Evolutionary conservation across 1,140 invertebrate genomes (phyloP).

Genomic region (Drosophila leontia): DNA sequence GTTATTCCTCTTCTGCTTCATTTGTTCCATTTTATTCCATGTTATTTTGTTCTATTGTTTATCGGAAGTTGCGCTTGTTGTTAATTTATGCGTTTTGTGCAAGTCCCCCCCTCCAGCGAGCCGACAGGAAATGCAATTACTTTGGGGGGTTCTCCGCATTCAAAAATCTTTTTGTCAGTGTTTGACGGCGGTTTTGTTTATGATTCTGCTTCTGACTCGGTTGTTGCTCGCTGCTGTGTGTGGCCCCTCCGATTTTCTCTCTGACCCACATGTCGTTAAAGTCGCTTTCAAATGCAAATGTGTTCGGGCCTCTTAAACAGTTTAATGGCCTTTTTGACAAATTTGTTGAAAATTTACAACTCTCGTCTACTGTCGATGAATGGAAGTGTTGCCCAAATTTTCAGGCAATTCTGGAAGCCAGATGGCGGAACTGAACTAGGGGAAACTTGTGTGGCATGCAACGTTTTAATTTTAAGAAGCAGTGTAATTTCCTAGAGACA

Average conservation of each 20-base stretch:
- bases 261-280: slow-evolving; percentile 51
- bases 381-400: slow-evolving; percentile 36
- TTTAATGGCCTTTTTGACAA: slow-evolving; percentile 57
- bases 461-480: slow-evolving; percentile 14
- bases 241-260: slow-evolving; percentile 29
- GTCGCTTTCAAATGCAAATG: slow-evolving; percentile 39
- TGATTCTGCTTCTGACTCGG: slow-evolving; percentile 31
- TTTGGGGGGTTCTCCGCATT: slow-evolving; percentile 40
- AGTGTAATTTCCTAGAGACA: not conserved
- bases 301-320: slow-evolving; percentile 18
- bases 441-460: not conserved
- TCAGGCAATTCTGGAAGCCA: slow-evolving; percentile 20
- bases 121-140: slow-evolving; percentile 62
- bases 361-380: slow-evolving; percentile 36
- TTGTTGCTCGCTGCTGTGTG: slow-evolving; percentile 40
- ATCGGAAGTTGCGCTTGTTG: slow-evolving; percentile 55
- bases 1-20: slow-evolving; percentile 49
- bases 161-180: slow-evolving; percentile 29
- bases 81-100: slow-evolving; percentile 59
- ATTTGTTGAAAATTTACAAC: slow-evolving; percentile 58
- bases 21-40: slow-evolving; percentile 57
- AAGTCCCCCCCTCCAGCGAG: slow-evolving; percentile 21
- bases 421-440: slow-evolving; percentile 6
- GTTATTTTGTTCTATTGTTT: slow-evolving; percentile 47
- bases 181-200: slow-evolving; percentile 53